Conservation (phyloP, 2,888 invertebrate genomes). For the Andrena haemorrhoa region DNA sequence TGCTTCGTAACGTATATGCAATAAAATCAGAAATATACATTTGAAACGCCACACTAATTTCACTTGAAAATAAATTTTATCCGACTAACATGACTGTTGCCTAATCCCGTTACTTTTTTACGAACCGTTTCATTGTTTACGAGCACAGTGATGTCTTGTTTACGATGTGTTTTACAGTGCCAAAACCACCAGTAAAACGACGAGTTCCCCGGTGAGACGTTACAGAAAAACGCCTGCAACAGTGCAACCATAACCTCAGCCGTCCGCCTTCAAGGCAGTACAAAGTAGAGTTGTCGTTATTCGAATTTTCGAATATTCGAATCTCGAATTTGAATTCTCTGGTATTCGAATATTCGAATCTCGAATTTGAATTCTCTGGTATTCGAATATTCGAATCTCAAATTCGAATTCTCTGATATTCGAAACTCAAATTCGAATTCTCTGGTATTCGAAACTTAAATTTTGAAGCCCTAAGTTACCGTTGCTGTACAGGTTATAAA, state of each 20-base stretch:
- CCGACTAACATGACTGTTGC: constrained; percentile 46
- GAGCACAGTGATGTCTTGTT: constrained; percentile 63
- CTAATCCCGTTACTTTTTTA: constrained; percentile 57
- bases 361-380: no score
- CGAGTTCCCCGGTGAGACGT: constrained; percentile 32
- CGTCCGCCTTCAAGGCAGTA: constrained; percentile 4
- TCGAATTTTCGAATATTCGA: neutral
- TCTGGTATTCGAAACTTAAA: no score
- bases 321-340: no score
- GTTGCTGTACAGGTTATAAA: no score
- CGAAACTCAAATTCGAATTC: no score
- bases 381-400: no score
- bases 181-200: constrained; percentile 74
- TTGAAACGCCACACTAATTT: neutral
- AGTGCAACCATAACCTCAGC: constrained; percentile 57
- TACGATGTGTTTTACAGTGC: constrained; percentile 70
- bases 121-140: constrained; percentile 61
- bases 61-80: constrained; percentile 53
- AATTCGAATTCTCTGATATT: no score
- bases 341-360: no score
- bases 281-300: neutral
- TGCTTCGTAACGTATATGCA: no score
- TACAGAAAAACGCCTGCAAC: constrained; percentile 50
- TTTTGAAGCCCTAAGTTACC: no score
- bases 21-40: constrained; percentile 1